Evolutionary conservation across 1,140 invertebrate genomes (phyloP), one percentile per base, ranked within the genome.

Genomic region (Heliconius congener): DNA sequence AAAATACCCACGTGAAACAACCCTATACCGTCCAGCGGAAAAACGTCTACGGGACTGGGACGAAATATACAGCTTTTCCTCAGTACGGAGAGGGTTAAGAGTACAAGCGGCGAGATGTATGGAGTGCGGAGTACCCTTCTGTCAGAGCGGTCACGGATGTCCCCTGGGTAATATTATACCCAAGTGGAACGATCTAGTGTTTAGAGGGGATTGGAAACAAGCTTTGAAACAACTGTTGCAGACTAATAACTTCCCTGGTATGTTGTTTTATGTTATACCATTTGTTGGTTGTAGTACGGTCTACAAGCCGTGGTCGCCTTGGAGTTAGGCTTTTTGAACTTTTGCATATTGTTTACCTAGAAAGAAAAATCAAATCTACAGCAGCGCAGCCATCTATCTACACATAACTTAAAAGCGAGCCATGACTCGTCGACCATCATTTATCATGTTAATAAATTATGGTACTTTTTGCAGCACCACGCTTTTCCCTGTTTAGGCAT

Each of bases 101-200:
- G 96, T 97, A 1, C 99, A 99, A 94, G 99, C 99, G 16, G 99
- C 99, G 1, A 96, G 99, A 18, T 99, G 99, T 93, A 99, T 99
- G 99, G 99, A 99, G 86, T 99, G 99, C 95, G 99, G 99, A 37
- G 98, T 99, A 37, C 99, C 99, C 11, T 99, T 99, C 95, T 99
- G 99, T 92, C 99, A 99, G 95, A 98, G 98, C 50, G 92, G 88
- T 9, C 98, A 99, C 90, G 99, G 99, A 73, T 99, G 99, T 95
- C 99, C 99, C 3, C 96, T 99, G 19, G 99, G 98, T 70, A 99
- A 99, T 91, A 99, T 99, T 78, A 99, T 99, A 88, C 99, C 99
- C 34, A 99, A 99, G 95, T 99, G 99, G 98, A 99, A 99, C 94
- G 98, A 99, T 93, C 96, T 99, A 1, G 96, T 99, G 3, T 99